Evolutionary conservation across 1,140 invertebrate genomes (phyloP).

Genomic region (Drosophila azteca): DNA sequence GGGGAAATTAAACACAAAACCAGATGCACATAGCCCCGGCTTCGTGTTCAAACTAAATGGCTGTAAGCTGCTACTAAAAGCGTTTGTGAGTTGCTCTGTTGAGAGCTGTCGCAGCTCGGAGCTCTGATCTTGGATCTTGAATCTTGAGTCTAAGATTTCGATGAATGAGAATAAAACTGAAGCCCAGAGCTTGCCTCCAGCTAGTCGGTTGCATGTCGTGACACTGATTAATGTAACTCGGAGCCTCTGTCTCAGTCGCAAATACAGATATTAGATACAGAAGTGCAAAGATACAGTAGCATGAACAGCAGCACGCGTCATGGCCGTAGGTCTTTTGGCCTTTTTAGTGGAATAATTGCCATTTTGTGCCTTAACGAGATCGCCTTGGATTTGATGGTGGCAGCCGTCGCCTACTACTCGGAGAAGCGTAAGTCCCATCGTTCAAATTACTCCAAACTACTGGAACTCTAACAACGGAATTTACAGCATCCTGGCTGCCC

Average conservation of each 20-base stretch:
- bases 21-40: slow-evolving; percentile 30
- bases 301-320: slow-evolving; percentile 25
- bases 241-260: slow-evolving; percentile 8
- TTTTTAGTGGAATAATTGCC: slow-evolving; percentile 45
- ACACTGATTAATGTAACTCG: slow-evolving; percentile 41
- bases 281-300: slow-evolving; percentile 2
- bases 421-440: slow-evolving; percentile 62
- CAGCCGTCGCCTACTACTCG: slow-evolving; percentile 59
- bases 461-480: not conserved
- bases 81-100: slow-evolving; percentile 1
- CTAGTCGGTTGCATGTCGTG: slow-evolving; percentile 34
- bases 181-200: slow-evolving; percentile 7
- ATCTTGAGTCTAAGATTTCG: slow-evolving; percentile 6
- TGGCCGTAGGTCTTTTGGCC: slow-evolving; percentile 9
- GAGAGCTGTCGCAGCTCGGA: slow-evolving; percentile 5
- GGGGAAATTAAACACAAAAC: slow-evolving; percentile 12
- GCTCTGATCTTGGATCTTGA: not conserved
- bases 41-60: slow-evolving; percentile 15
- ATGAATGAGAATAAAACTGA: slow-evolving; percentile 41
- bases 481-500: slow-evolving; percentile 86
- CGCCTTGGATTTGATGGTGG: slow-evolving; percentile 18
- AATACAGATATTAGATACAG: slow-evolving; percentile 11
- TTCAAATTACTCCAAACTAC: not conserved
- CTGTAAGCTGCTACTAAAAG: slow-evolving; percentile 30
- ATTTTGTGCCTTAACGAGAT: slow-evolving; percentile 34